Base-by-base conservation (phyloP, 92 coral and sea anemone species). In the Epizoanthus stellaris region DNA sequence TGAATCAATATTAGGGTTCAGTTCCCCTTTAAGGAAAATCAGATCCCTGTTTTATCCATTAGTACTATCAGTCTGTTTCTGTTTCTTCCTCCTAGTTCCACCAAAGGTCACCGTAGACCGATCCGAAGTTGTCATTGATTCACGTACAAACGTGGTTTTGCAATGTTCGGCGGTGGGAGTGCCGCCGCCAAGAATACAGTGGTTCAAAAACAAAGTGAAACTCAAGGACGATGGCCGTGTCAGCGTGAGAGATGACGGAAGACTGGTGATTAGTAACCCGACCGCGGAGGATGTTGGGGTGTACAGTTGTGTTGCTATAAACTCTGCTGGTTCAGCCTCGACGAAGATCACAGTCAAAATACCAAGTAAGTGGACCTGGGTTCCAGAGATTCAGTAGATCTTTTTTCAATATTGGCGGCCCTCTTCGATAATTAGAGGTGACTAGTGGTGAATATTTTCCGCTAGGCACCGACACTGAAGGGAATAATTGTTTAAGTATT, bases 101-200 rank as follows among this genome's bases (percentile, higher is more conserved):
- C 98, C 98, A n/a, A 89, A 82, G 14, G 90, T 94, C 63, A 84
- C 91, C 68, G 92, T 92, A 42, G 98, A 92, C 63, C 71, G 69
- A 23, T 82, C 82, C 8, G 90, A 90, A 49, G 92, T 92, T 4
- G 87, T 90, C 39, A 67, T 94, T 68, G 36, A 84, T 34, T 84
- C 87, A 17, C 92, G 88, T 14, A 85, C 88, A 19, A 88, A 81
- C 19, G 42, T 89, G 14, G 64, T 77, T 30, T 69, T 94, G n/a
- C 92, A 88, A 23, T 94, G 98, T 71, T 53, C 87, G 42, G 94
- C 92, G 2, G 91, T 90, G 39, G 98, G 98, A 49, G 89, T 90
- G 6, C 98, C 98, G 9, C 89, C 83, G 17, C 98, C 98, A 2
- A 91, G 77, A 36, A 71, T 92, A 58, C 66, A 69, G 23, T 94